Percentiles rank a stretch among this genome's conserved stretches.
Conservation (phyloP, 1,140 invertebrate genomes). For the Formica selysi region DNA sequence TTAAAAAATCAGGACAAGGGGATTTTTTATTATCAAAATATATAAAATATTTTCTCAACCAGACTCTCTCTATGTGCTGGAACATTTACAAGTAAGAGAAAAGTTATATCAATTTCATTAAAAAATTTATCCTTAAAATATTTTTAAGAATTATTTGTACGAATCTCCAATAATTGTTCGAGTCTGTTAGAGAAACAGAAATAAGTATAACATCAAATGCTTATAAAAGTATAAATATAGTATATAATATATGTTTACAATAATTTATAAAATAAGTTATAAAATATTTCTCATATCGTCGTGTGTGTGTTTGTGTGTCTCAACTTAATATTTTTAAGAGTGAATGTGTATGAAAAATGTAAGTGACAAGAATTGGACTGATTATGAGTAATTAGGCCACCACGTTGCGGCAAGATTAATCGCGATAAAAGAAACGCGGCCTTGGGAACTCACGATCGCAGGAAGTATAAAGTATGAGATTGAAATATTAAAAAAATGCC, state of each 20-base stretch:
- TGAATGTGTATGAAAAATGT: background rate
- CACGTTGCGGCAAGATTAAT: constrained; percentile 28
- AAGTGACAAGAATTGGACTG: constrained; percentile 38
- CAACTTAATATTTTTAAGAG: background rate
- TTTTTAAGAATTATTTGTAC: constrained; percentile 6
- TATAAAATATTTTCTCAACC: background rate
- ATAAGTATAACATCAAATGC: background rate
- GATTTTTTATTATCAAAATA: background rate
- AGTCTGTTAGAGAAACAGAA: background rate
- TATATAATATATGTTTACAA: background rate
- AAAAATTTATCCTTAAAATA: background rate
- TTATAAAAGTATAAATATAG: background rate
- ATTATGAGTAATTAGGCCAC: constrained; percentile 18
- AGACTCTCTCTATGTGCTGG: background rate
- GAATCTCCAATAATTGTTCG: background rate
- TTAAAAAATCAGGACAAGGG: too few relatives aligned
- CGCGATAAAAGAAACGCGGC: constrained; percentile 23
- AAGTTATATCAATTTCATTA: background rate
- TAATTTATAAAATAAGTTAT: too few relatives aligned
- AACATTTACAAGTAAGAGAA: background rate
- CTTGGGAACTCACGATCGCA: constrained; percentile 35
- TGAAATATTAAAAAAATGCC: constrained; percentile 47
- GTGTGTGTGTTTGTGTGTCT: background rate
- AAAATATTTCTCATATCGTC: background rate
- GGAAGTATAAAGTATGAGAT: constrained; percentile 52